Conservation (phyloP, 2,113 vertebrate genomes). For the Sakesphorus luctuosus region DNA sequence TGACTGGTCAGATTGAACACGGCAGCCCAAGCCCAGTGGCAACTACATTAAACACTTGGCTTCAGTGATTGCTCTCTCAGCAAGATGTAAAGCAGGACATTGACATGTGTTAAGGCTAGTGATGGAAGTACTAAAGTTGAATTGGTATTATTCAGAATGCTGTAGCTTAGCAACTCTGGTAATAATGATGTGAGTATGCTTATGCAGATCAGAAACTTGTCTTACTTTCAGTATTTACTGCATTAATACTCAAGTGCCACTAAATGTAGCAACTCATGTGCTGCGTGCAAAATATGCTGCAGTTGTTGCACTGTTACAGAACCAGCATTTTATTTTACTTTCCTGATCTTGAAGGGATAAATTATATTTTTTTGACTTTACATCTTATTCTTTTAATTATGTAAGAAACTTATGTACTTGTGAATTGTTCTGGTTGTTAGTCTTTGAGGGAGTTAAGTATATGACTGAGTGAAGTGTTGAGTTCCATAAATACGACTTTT, state of each 20-base stretch:
- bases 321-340: constrained; percentile 67
- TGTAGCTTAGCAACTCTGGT: constrained; percentile 75
- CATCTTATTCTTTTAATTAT: constrained; percentile 7
- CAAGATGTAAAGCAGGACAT: neutral
- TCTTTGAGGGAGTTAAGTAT: constrained; percentile 11
- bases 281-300: constrained; percentile 63
- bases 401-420: constrained; percentile 41
- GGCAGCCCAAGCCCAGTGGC: neutral
- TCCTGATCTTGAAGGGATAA: constrained; percentile 38
- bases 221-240: constrained; percentile 75
- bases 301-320: constrained; percentile 66
- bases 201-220: constrained; percentile 73
- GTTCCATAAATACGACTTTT: neutral
- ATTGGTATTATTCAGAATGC: constrained; percentile 50
- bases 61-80: neutral
- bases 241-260: constrained; percentile 80
- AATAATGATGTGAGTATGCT: constrained; percentile 67
- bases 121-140: neutral
- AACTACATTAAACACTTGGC: neutral
- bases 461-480: constrained; percentile 15
- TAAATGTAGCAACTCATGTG: constrained; percentile 70
- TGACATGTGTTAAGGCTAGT: neutral
- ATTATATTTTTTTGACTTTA: constrained; percentile 58
- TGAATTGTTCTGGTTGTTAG: constrained; percentile 62
- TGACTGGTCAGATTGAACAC: constrained; percentile 93